Evolutionary conservation across 2,113 vertebrate species (phyloP), one percentile per base, ranked within the genome.

Genomic region (Circaetus gallicus): DNA sequence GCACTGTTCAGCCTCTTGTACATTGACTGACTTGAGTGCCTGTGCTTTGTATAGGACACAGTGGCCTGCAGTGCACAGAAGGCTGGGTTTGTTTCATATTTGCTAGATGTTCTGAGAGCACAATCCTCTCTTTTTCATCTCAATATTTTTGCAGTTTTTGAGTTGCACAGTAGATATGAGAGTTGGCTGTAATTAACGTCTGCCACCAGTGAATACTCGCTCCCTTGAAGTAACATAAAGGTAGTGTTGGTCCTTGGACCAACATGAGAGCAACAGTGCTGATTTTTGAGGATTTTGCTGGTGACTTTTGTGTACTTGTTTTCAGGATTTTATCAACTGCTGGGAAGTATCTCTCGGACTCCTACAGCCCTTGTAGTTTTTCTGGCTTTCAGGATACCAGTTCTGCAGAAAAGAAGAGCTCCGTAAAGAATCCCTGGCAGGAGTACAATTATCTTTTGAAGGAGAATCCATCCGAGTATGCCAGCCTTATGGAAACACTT

Each of bases 391-490:
- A 99, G 94, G 99, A 99, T 31, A 94, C 96, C 86, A 96, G 98
- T 91, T 95, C 98, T 88, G 86, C 98, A 3, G 99, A 99, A 74
- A 98, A 98, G 97, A 99, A 98, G 97, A 98, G 93, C 71, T 82
- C 97, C 13, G n/a, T 96, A 90, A 99, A 98, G 97, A 99, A 99
- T 93, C 99, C 99, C 10, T 99, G 99, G 99, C 99, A 99, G 95
- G 99, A 99, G 14, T 99, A 99, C 96, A 99, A 99, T 97, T 99
- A 99, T 82, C 98, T 99, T 19, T 98, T 99, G 98, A 99, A 98
- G 92, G 99, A 99, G 56, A 98, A 98, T 89, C 98, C 98, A 3
- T 98, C 98, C 0, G 99, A 99, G 79, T 99, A 99, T 61, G 99
- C 98, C 96, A 98, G 98, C 95, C 98, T 99, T 25, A 98, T 99